Evolutionary conservation across 2,797 vertebrate genomes (phyloP).

Genomic region (Hemibagrus guttatus): DNA sequence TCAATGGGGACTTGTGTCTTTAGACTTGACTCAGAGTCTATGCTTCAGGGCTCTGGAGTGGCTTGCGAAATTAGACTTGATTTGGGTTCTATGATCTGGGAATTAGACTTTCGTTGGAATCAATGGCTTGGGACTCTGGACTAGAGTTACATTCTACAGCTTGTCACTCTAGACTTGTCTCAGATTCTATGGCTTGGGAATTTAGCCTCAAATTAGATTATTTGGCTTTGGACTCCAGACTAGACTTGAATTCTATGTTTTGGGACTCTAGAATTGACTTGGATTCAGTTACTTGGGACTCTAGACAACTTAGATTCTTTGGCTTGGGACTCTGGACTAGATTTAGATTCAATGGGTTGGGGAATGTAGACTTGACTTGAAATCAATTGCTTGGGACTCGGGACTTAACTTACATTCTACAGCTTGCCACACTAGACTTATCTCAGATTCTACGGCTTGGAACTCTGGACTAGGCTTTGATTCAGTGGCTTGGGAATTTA

Average conservation of each 20-base stretch:
- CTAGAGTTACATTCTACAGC: not conserved
- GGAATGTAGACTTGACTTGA: not conserved
- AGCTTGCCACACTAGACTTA: not conserved
- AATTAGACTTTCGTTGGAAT: no score
- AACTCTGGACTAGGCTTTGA: not conserved
- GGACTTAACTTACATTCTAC: fast-evolving
- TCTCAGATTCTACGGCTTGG: not conserved
- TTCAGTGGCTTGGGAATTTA: no score
- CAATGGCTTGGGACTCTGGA: not conserved
- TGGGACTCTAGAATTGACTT: not conserved
- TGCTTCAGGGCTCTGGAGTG: no score
- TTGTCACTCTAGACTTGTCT: not conserved
- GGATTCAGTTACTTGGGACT: not conserved
- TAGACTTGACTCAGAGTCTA: no score
- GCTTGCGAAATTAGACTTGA: no score
- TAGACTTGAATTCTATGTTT: not conserved
- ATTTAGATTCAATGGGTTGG: not conserved
- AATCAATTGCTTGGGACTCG: not conserved
- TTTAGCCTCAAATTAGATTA: not conserved
- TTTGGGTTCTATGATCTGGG: no score
- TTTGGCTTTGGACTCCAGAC: not conserved
- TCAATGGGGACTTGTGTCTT: no score
- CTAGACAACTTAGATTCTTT: not conserved
- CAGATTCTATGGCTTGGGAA: not conserved
- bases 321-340: not conserved